Conservation (phyloP, 2,888 invertebrate species). For the Drosophila emarginata region DNA sequence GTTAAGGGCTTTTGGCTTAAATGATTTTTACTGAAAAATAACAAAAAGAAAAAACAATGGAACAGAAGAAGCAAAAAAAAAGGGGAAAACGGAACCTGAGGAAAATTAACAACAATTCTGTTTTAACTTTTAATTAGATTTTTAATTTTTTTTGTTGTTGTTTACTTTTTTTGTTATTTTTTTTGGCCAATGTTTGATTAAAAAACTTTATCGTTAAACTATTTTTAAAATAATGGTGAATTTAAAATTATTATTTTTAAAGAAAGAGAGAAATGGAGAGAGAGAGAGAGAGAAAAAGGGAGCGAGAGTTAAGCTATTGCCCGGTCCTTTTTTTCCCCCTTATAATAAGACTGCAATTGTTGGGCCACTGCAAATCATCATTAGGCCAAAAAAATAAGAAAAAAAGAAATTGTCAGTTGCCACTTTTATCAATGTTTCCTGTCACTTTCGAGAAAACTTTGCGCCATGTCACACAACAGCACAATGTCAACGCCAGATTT, state of each 20-base stretch:
- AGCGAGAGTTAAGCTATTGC: constrained; percentile 21
- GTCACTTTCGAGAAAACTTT: constrained; percentile 62
- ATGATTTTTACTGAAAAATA: constrained; percentile 47
- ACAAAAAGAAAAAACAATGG: neutral
- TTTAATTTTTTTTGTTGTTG: constrained; percentile 25
- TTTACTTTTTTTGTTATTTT: constrained; percentile 26
- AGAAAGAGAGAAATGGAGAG: neutral
- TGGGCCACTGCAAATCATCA: constrained; percentile 52
- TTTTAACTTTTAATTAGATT: constrained; percentile 47
- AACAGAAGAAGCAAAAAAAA: neutral
- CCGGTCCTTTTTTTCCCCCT: constrained; percentile 13
- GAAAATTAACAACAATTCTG: constrained; percentile 19
- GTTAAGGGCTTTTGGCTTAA: constrained; percentile 61
- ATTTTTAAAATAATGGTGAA: constrained; percentile 35
- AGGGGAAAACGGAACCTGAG: constrained; percentile 1
- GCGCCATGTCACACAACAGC: constrained; percentile 52
- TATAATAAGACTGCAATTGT: constrained; percentile 46
- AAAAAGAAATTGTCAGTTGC: constrained; percentile 44
- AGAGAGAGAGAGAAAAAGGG: neutral
- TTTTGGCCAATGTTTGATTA: constrained; percentile 53
- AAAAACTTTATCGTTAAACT: constrained; percentile 53
- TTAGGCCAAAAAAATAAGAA: constrained; percentile 34
- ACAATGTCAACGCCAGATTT: constrained; percentile 59
- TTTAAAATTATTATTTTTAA: neutral
- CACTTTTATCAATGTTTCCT: constrained; percentile 70